A percentile compares a stretch with the other conserved stretches of the same genome.
Conservation (phyloP, 2,113 vertebrate genomes). For the Orcinus orca region DNA sequence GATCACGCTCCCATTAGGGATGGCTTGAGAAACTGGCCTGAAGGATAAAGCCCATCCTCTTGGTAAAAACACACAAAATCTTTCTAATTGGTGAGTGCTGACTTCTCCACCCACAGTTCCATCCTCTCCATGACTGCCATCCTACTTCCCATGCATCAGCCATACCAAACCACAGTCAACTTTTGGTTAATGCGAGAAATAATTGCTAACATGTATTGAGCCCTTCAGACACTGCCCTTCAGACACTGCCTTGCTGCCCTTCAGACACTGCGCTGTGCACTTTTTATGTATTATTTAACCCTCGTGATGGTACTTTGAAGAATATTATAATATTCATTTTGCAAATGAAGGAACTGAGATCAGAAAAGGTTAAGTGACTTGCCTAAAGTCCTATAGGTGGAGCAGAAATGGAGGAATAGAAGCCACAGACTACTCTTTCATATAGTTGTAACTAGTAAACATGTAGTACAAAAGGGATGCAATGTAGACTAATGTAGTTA, state of each 20-base stretch:
- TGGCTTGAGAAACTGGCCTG: not conserved
- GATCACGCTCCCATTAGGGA: not conserved
- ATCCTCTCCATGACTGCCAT: not conserved
- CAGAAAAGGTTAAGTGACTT: not conserved
- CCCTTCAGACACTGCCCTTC: not conserved
- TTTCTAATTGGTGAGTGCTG: not conserved
- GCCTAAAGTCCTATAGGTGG: not conserved
- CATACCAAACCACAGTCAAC: not conserved
- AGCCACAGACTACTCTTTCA: not conserved
- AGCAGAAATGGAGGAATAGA: not conserved
- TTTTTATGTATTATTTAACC: not conserved
- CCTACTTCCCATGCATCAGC: not conserved
- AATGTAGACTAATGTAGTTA: not conserved
- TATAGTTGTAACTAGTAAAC: not conserved
- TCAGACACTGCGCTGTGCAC: not conserved
- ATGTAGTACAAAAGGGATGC: not conserved
- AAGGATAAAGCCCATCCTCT: not conserved
- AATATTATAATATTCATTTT: not conserved
- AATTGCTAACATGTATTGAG: not conserved
- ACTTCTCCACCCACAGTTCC: not conserved
- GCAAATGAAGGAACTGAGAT: conserved; percentile 1
- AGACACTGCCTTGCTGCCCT: not conserved
- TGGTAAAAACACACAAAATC: not conserved
- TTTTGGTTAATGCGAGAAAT: not conserved
- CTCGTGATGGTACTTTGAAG: not conserved